These are phyloP conservation scores for Steinernema scapterisci DNA, from an alignment of 2,888 invertebrate genomes.

Conservation along the genomic window DNA sequence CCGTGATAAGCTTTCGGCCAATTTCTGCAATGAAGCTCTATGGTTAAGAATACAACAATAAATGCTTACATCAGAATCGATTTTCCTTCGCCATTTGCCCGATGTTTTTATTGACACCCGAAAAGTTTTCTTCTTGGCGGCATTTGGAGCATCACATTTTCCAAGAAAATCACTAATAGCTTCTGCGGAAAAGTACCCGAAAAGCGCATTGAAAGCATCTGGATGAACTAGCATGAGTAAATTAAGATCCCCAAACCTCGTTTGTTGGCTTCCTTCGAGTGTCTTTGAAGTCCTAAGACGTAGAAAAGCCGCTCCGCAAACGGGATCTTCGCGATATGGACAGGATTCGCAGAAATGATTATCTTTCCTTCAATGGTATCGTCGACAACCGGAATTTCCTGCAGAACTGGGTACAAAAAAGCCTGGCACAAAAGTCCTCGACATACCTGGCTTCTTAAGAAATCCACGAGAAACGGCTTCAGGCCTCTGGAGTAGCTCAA, in stretches of 20 bases:
- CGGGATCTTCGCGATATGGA: neutral
- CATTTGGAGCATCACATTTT: too few species aligned
- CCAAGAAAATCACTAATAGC: neutral
- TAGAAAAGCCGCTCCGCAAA: neutral
- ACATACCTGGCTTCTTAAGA: neutral
- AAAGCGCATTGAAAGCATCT: neutral
- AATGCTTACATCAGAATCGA: neutral
- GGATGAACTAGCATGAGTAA: neutral
- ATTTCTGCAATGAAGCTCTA: neutral
- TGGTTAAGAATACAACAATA: neutral
- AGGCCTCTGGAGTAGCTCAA: slow-evolving; percentile 1
- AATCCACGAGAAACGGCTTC: neutral
- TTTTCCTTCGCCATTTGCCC: slow-evolving; percentile 18
- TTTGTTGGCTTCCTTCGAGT: neutral
- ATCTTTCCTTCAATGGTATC: neutral
- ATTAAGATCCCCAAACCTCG: neutral
- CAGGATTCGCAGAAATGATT: neutral
- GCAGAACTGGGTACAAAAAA: too few species aligned
- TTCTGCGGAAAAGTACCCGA: neutral
- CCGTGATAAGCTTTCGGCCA: slow-evolving; percentile 10
- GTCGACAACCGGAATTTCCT: neutral
- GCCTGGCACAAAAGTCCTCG: neutral
- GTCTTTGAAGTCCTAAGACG: neutral
- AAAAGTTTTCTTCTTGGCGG: neutral
- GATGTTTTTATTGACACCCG: slow-evolving; percentile 10